A percentile compares a stretch with the other conserved stretches of the same genome.
These are phyloP conservation scores for Rhagoletis zephyria DNA, from an alignment of 1,140 invertebrate genomes.

Conservation along the genomic window DNA sequence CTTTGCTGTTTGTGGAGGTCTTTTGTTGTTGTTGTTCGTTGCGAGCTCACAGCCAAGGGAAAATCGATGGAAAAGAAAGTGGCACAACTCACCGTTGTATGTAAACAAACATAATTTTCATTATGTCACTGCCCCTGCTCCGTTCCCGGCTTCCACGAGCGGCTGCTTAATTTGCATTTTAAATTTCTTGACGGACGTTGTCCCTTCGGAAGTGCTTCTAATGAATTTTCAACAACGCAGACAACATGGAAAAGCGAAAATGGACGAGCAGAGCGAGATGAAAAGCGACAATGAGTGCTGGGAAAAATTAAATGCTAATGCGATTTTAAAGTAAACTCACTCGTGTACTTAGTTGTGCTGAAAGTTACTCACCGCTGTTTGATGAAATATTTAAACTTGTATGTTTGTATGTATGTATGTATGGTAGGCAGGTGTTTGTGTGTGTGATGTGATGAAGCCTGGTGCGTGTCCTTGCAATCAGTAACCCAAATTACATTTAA, in stretches of 20 bases:
- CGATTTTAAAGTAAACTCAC: background rate
- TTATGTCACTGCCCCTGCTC: background rate
- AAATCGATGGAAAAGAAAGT: background rate
- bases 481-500: conserved; percentile 38
- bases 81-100: background rate
- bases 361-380: background rate
- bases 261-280: background rate
- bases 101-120: conserved; percentile 37
- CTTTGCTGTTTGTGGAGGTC: background rate
- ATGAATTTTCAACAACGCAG: background rate
- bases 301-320: conserved; percentile 38
- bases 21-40: background rate
- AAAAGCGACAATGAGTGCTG: background rate
- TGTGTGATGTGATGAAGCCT: background rate
- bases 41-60: background rate
- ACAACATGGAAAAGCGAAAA: background rate
- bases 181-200: conserved; percentile 39
- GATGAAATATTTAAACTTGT: background rate
- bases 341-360: background rate
- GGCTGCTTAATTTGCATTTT: conserved; percentile 34
- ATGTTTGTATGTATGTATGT: background rate
- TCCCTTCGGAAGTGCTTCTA: background rate
- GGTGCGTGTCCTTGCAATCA: conserved; percentile 43
- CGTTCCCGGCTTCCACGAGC: background rate
- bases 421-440: background rate